Conservation (phyloP, 2,888 invertebrate genomes). For the Stomorhina lunata region DNA sequence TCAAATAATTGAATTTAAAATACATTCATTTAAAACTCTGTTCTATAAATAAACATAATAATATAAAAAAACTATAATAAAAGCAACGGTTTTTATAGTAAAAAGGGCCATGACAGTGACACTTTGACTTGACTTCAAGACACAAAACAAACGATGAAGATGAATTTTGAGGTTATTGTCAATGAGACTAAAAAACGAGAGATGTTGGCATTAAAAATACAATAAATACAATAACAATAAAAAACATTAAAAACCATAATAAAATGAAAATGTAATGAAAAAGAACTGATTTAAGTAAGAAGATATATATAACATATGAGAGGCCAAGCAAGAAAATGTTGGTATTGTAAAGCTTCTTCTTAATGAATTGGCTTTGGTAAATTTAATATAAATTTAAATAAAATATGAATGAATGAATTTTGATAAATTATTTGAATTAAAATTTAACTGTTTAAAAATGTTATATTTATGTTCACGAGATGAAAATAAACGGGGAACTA, state of each 20-base stretch:
- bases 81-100: slow-evolving; percentile 68
- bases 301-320: not conserved
- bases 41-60: not conserved
- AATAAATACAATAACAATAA: slow-evolving; percentile 19
- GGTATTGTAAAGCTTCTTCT: not conserved
- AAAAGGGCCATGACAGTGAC: slow-evolving; percentile 79
- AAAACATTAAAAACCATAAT: too few relatives aligned
- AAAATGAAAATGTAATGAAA: not conserved
- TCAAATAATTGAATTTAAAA: not conserved
- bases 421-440: not conserved
- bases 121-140: slow-evolving; percentile 69
- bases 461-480: not conserved
- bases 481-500: not conserved
- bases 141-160: slow-evolving; percentile 55
- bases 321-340: not conserved
- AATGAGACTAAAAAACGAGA: too few relatives aligned
- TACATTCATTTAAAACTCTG: slow-evolving; percentile 4
- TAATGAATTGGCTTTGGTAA: too few relatives aligned
- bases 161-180: slow-evolving; percentile 77
- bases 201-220: slow-evolving; percentile 32
- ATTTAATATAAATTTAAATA: slow-evolving; percentile 14
- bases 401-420: slow-evolving; percentile 41
- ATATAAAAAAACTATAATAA: too few relatives aligned
- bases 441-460: not conserved
- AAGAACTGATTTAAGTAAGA: slow-evolving; percentile 22